Conservation (phyloP, 2,888 invertebrate species). For the Aphodius granarius region DNA sequence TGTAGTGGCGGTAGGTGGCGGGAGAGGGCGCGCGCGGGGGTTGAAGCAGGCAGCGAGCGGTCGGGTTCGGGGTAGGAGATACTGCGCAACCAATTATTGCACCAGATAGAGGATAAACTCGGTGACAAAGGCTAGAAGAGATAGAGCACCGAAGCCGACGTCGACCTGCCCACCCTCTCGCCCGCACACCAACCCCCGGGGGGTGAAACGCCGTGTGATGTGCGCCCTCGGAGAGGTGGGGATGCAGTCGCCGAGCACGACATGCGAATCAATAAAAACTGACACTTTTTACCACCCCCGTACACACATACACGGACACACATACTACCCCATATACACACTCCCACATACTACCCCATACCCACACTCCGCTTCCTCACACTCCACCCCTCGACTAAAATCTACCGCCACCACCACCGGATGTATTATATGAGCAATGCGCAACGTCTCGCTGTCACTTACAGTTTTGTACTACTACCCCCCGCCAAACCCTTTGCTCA, state of each 20-base stretch:
- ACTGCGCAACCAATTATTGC: constrained; percentile 50
- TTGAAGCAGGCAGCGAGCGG: background rate
- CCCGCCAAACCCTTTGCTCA: background rate
- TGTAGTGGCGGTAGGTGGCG: constrained; percentile 32
- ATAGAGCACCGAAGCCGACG: constrained; percentile 14
- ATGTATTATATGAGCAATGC: constrained; percentile 13
- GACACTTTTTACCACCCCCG: constrained; percentile 43
- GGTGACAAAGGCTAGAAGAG: constrained; percentile 42
- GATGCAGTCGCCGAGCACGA: constrained; percentile 35
- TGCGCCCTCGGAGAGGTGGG: constrained; percentile 29
- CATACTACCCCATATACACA: constrained; percentile 4
- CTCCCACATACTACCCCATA: background rate
- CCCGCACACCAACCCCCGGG: background rate
- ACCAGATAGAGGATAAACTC: constrained; percentile 49
- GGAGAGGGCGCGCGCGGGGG: background rate
- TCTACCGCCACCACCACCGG: background rate
- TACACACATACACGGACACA: constrained; percentile 1
- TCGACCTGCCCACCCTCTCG: background rate
- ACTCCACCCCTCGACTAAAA: background rate
- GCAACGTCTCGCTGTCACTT: constrained; percentile 14
- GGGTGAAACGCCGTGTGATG: background rate
- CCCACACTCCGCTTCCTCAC: background rate
- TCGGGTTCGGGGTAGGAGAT: constrained; percentile 23
- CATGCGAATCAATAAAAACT: constrained; percentile 51
- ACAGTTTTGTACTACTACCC: constrained; percentile 8